These are phyloP conservation scores for Phlogophora meticulosa DNA, from an alignment of 2,888 invertebrate species.

Conservation along the genomic window DNA sequence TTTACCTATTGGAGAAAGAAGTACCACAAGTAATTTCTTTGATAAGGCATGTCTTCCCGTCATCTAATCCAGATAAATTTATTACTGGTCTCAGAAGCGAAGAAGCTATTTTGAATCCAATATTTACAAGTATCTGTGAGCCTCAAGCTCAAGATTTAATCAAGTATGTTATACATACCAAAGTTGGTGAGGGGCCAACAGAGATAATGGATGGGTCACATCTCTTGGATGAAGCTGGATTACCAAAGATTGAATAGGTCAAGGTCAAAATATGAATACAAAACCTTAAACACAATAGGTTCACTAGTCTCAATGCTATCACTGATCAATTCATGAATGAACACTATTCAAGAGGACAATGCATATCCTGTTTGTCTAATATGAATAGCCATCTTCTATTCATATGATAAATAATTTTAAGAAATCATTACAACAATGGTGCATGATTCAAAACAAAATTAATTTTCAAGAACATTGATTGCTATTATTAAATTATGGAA, in stretches of 20 bases:
- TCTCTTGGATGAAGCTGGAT: constrained; percentile 78
- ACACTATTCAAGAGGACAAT: constrained; percentile 20
- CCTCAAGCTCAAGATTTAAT: constrained; percentile 90
- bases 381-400: constrained; percentile 19
- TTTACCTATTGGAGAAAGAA: constrained; percentile 95
- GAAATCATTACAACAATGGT: neutral
- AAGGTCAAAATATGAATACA: constrained; percentile 1
- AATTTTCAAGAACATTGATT: constrained; percentile 1
- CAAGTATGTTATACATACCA: constrained; percentile 96
- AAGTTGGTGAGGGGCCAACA: constrained; percentile 95
- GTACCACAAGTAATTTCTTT: constrained; percentile 93
- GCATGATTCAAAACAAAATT: constrained; percentile 21
- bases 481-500: neutral
- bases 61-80: constrained; percentile 82
- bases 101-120: constrained; percentile 61
- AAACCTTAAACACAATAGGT: constrained; percentile 24
- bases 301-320: constrained; percentile 30
- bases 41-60: constrained; percentile 94
- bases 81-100: constrained; percentile 76
- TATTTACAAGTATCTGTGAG: constrained; percentile 74
- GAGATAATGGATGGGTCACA: constrained; percentile 83
- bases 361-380: constrained; percentile 1
- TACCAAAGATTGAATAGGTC: constrained; percentile 64
- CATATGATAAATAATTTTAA: neutral
- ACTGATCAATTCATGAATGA: constrained; percentile 24